Conservation (phyloP, 1,140 invertebrate genomes). For the Lethocerus indicus region DNA sequence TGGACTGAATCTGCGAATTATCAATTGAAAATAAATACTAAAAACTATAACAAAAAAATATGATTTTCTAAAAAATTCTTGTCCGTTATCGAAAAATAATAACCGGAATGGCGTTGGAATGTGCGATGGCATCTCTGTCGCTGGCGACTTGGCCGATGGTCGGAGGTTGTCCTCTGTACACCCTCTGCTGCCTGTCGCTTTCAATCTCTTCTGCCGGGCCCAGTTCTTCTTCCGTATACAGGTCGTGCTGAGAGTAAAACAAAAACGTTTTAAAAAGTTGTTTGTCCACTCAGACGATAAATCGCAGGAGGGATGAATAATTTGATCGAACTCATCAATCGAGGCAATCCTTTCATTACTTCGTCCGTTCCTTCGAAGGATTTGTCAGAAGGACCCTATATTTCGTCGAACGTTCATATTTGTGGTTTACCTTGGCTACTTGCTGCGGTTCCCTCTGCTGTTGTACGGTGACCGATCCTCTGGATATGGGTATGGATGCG, state of each 20-base stretch:
- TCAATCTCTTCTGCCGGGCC: constrained; percentile 61
- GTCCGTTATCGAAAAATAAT: neutral
- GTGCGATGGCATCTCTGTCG: constrained; percentile 57
- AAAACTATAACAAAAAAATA: neutral
- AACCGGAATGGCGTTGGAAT: constrained; percentile 42
- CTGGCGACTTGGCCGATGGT: constrained; percentile 67
- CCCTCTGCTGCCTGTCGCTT: constrained; percentile 60
- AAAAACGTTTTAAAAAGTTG: neutral
- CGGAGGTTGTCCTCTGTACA: constrained; percentile 65
- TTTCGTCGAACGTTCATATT: too few species aligned
- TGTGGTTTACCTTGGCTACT: constrained; percentile 3
- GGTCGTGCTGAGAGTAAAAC: constrained; percentile 25
- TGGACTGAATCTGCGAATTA: constrained; percentile 13
- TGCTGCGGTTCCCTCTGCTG: constrained; percentile 3
- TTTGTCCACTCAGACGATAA: too few species aligned
- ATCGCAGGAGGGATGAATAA: too few species aligned
- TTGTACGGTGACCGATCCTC: neutral
- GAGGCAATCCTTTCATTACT: too few species aligned
- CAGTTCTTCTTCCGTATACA: constrained; percentile 56
- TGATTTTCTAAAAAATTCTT: neutral
- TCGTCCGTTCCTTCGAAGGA: too few species aligned
- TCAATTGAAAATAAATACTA: too few species aligned
- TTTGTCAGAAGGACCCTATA: too few species aligned
- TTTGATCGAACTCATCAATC: too few species aligned
- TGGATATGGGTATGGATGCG: neutral